Conservation (phyloP, 2,113 vertebrate species). For the Cygnus atratus region DNA sequence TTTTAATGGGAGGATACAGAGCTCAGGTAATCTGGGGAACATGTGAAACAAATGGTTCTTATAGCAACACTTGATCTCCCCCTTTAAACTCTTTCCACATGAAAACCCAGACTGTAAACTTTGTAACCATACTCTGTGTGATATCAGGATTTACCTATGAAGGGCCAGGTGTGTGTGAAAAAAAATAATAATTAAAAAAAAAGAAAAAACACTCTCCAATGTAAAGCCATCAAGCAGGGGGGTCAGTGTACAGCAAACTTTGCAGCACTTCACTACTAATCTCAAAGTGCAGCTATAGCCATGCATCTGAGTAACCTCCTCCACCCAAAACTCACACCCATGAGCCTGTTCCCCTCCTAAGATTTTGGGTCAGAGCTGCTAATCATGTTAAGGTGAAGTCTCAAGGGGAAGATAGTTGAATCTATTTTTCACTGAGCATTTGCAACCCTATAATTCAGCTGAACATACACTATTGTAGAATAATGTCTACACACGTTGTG, state of each 20-base stretch:
- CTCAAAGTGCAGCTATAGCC: neutral
- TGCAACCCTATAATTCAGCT: neutral
- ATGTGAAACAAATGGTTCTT: neutral
- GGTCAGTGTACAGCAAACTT: neutral
- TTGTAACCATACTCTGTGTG: neutral
- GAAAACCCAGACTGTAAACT: neutral
- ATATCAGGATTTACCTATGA: neutral
- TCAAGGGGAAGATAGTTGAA: neutral
- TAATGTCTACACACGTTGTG: neutral
- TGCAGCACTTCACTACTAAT: neutral
- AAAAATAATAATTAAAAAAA: neutral
- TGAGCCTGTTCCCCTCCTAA: neutral
- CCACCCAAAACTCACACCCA: neutral
- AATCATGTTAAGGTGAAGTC: neutral
- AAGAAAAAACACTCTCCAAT: neutral
- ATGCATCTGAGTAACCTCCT: neutral
- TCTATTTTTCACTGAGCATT: neutral
- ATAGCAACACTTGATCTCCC: neutral
- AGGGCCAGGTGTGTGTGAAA: neutral
- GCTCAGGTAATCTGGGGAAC: neutral
- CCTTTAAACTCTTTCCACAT: neutral
- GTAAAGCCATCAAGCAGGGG: neutral
- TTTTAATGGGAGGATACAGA: neutral
- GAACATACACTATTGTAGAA: neutral
- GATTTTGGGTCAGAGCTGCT: neutral